Base-by-base conservation (phyloP, 1,140 invertebrate species). In the Euglossa dilemma region DNA sequence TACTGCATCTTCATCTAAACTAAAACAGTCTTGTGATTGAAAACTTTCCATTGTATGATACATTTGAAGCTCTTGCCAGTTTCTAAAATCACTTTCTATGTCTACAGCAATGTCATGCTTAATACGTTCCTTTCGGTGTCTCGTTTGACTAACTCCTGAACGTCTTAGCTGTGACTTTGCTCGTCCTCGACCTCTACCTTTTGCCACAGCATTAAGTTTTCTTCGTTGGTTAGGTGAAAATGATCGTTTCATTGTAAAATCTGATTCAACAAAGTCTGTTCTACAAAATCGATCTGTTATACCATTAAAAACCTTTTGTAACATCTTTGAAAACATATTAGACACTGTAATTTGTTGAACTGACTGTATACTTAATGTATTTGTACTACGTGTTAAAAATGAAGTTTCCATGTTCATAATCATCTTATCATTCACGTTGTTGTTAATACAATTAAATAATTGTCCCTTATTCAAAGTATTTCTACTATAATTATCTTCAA, bases 81-180 rank as follows among this genome's bases (percentile, higher is more conserved):
- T 83, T 56, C 88, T 79, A 8, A 91, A 69, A 67, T 93, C 92
- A 23, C 85, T 84, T 70, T 89, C 76, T 66, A 92, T 90, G 56
- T 88, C 88, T 12, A 85, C 80, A 25, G 59, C 74, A 71, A 91
- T 72, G 50, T 87, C 78, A 43, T 89, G 85, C 57, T 89, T 89
- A 2, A 57, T 88, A 20, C 84, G 83, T 79, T 93, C 89, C 59
- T 90, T 92, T 25, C 89, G 86, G 28, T 91, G 91, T 54, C 90
- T 82, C 5, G 82, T 89, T 80, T 93, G 92, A 61, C 92, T 92
- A 0, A 92, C 90, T 0, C 91, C 92, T 11, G 90, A 92, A 9
- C 88, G 81, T 11, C 91, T 85, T 7, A 93, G 73, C 52, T 92
- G 92, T 6, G 86, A 89, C 63, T 82, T 90, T 0, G 80, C 89